Base-by-base conservation (phyloP, 1,140 invertebrate species). In the Venturia canescens region DNA sequence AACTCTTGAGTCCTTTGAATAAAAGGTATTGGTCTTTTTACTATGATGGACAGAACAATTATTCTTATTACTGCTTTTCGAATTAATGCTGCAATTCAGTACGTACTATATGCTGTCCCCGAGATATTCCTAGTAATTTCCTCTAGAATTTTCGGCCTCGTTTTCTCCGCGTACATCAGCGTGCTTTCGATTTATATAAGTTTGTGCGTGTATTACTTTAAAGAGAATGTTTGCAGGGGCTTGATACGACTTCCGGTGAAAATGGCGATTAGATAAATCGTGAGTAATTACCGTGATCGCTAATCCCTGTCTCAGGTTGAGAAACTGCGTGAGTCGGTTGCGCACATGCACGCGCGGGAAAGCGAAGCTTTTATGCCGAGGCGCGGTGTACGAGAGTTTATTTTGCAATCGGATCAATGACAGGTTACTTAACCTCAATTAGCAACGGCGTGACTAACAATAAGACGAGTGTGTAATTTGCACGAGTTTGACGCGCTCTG, bases 391-490 rank as follows among this genome's bases (percentile, higher is more conserved):
- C 44, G 6, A 21, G 60, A 34, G 38, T 57, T 71, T 67, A 83
- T 83, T 83, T 80, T 60, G 77, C 80, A 81, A 83, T 81, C 63
- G 53, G 38, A 69, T 16, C 31, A 78, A 80, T 83, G 77, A 83
- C 82, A 81, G 80, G 80, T 83, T 83, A 80, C 79, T 83, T 79
- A 82, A 66, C 27, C 26, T 60, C 77, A 79, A 83, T 83, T 83
- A 83, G 77, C 60, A 72, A 72, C 11, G 34, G 31, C 82, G 80
- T 83, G 80, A 83, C 82, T 69, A 80, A 83, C 82, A 83, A 83
- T 81, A 83, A 82, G 69, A 67, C 38, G 50, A 9, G n/a, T 63
- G n/a, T 66, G 60, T 66, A 66, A 34, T 57, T 57, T 76, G 26
- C 11, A 48, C 67, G 38, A 53, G 50, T 50, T 13, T 57, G 13